These are phyloP conservation scores for Microplitis manilae DNA, from an alignment of 2,888 invertebrate genomes.

Conservation along the genomic window DNA sequence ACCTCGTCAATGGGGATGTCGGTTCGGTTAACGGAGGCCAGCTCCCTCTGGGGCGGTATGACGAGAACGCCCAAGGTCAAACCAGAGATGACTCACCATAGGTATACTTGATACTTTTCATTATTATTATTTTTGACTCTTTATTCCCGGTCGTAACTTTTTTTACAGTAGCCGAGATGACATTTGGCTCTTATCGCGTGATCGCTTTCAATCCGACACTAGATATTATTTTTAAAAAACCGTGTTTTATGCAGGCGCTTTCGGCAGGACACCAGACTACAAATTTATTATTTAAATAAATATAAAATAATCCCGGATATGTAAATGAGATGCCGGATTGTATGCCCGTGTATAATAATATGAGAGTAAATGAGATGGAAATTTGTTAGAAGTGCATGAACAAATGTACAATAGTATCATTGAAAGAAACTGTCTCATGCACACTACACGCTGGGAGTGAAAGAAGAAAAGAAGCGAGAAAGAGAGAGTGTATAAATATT, in stretches of 20 bases:
- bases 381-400: constrained; percentile 27
- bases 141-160: neutral
- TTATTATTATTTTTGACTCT: neutral
- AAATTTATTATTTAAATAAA: too few relatives aligned
- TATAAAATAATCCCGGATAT: too few relatives aligned
- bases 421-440: constrained; percentile 16
- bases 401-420: constrained; percentile 32
- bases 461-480: constrained; percentile 17
- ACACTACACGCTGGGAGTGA: constrained; percentile 2
- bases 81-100: constrained; percentile 46
- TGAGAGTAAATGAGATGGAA: constrained; percentile 3
- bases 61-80: constrained; percentile 50
- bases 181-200: neutral
- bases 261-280: too few relatives aligned
- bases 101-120: constrained; percentile 1
- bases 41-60: constrained; percentile 50
- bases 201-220: too few relatives aligned
- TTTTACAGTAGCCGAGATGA: neutral
- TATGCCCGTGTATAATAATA: neutral
- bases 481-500: constrained; percentile 35
- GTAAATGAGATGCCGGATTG: too few relatives aligned
- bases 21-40: constrained; percentile 36
- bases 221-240: too few relatives aligned
- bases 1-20: constrained; percentile 47
- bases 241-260: too few relatives aligned